Percentiles rank a stretch among this genome's conserved stretches.
These are phyloP conservation scores for Pristiophorus japonicus DNA, from an alignment of 2,113 vertebrate species.

Conservation along the genomic window DNA sequence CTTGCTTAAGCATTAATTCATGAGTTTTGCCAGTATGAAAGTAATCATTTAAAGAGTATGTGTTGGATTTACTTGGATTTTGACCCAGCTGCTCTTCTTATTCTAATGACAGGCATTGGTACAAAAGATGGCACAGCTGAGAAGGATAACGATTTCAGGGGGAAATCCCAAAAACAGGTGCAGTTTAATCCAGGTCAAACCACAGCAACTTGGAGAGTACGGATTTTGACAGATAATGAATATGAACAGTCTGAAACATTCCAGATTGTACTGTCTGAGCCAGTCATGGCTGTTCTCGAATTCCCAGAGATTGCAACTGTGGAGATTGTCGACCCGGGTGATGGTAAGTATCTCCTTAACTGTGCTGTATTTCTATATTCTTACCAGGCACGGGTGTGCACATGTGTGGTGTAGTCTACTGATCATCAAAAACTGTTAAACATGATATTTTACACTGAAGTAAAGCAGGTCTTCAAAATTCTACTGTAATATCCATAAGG, in stretches of 20 bases:
- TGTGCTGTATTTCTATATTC: neutral
- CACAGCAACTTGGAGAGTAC: constrained; percentile 71
- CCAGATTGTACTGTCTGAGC: constrained; percentile 79
- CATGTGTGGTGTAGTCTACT: neutral
- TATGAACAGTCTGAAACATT: constrained; percentile 82
- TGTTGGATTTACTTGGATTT: neutral
- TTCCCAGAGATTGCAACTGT: constrained; percentile 67
- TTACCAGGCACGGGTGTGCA: neutral
- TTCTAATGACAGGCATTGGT: constrained; percentile 65
- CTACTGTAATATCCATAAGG: neutral
- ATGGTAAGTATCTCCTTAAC: constrained; percentile 63
- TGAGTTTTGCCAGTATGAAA: neutral
- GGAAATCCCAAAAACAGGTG: constrained; percentile 82
- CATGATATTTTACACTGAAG: neutral
- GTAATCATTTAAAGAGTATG: neutral
- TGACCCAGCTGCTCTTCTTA: constrained; percentile 42
- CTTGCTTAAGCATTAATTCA: neutral
- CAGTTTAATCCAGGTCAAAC: constrained; percentile 92
- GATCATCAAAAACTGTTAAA: neutral
- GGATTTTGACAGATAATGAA: constrained; percentile 67
- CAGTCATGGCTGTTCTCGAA: constrained; percentile 80
- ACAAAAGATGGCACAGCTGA: constrained; percentile 75
- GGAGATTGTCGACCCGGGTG: constrained; percentile 82
- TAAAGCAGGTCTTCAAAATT: neutral
- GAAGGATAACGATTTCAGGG: constrained; percentile 79